A percentile compares a stretch with the other conserved stretches of the same genome.
phyloP scores from a whole-genome alignment of 2,113 vertebrate species.

The Mungos mungo region DNA sequence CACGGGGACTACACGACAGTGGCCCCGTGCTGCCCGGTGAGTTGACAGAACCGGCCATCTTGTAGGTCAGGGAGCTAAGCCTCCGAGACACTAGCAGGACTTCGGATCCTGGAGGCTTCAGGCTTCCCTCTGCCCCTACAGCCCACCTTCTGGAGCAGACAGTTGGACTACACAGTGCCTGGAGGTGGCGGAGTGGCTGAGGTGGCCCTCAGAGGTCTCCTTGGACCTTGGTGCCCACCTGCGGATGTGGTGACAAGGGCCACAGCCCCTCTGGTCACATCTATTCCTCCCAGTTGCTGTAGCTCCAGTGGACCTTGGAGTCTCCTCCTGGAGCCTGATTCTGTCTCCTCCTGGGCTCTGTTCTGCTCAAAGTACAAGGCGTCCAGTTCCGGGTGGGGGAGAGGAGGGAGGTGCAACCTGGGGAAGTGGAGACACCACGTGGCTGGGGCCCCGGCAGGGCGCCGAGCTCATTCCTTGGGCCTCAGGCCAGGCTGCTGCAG shows the following conservation, averaged over 20 bases:
- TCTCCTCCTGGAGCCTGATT: background rate
- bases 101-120: background rate
- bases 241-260: background rate
- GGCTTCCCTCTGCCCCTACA: background rate
- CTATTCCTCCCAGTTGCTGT: background rate
- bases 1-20: no score
- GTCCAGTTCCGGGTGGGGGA: background rate
- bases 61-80: background rate
- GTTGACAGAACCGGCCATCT: background rate
- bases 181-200: background rate
- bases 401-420: background rate
- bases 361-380: constrained; percentile 2
- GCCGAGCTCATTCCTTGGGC: constrained; percentile 47
- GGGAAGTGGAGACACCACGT: constrained; percentile 15
- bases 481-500: background rate
- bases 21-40: background rate
- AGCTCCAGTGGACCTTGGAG: background rate
- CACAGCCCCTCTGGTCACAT: background rate
- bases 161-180: fast-evolving
- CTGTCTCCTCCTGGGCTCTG: background rate
- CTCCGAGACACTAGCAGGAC: background rate
- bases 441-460: background rate
- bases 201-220: background rate
- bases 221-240: background rate
- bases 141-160: background rate